Conservation (phyloP, 1,140 invertebrate genomes). For the Apis laboriosa region DNA sequence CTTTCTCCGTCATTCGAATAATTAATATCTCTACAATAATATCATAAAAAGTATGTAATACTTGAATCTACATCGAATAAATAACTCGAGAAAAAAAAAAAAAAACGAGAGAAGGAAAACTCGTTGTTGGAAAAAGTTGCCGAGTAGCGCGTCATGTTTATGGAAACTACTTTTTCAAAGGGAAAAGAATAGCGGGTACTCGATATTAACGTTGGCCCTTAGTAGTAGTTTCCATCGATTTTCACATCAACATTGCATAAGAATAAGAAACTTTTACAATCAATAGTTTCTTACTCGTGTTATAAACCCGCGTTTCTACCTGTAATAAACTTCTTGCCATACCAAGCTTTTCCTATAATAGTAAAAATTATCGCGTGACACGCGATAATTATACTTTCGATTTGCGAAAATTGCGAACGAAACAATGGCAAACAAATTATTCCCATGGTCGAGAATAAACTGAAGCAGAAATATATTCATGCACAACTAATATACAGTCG, state of each 20-base stretch:
- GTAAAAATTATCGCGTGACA: background rate
- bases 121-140: constrained; percentile 20
- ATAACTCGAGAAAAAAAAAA: background rate
- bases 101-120: background rate
- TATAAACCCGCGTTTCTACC: constrained; percentile 9
- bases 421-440: background rate
- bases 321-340: background rate
- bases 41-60: background rate
- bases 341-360: background rate
- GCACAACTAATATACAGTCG: no score
- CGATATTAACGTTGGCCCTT: constrained; percentile 27
- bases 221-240: background rate
- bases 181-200: constrained; percentile 14
- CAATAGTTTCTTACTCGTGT: constrained; percentile 15
- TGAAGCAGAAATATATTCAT: no score
- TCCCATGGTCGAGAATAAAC: no score
- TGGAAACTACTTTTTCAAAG: constrained; percentile 40
- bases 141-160: constrained; percentile 13
- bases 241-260: constrained; percentile 18
- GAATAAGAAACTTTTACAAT: constrained; percentile 34
- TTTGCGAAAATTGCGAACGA: no score
- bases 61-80: background rate
- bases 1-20: no score
- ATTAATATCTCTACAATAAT: no score
- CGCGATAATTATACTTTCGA: background rate